Conservation (phyloP, 2,888 invertebrate genomes). For the Pantelozetes paolii region DNA sequence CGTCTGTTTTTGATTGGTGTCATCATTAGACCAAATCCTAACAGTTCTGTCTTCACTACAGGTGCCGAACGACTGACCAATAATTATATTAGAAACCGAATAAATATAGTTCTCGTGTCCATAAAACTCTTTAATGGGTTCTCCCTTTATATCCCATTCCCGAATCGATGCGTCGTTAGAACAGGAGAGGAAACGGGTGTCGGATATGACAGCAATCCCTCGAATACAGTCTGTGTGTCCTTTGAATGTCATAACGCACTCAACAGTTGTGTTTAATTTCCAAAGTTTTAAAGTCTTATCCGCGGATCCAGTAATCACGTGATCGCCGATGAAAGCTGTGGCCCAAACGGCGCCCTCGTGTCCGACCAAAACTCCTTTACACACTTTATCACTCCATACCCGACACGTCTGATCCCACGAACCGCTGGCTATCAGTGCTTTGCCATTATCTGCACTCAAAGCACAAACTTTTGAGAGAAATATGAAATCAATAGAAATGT, state of each 20-base stretch:
- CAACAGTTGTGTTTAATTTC: constrained; percentile 52
- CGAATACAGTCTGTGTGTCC: constrained; percentile 93
- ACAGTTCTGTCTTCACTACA: constrained; percentile 84
- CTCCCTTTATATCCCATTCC: constrained; percentile 74
- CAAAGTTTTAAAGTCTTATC: constrained; percentile 85
- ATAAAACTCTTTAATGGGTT: constrained; percentile 61
- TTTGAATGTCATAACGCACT: constrained; percentile 49
- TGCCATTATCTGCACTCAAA: constrained; percentile 51
- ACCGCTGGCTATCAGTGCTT: constrained; percentile 67
- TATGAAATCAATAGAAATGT: background rate
- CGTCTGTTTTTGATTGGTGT: constrained; percentile 57
- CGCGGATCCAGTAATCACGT: constrained; percentile 79
- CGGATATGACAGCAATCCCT: constrained; percentile 65
- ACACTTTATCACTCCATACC: constrained; percentile 66
- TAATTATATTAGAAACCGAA: constrained; percentile 53
- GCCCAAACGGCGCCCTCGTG: constrained; percentile 78
- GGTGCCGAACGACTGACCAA: constrained; percentile 66
- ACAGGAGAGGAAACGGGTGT: constrained; percentile 77
- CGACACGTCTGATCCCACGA: constrained; percentile 90
- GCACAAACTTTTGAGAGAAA: constrained; percentile 54
- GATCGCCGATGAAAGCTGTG: constrained; percentile 54
- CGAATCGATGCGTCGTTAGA: constrained; percentile 85
- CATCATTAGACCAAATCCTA: constrained; percentile 67
- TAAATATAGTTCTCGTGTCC: constrained; percentile 54
- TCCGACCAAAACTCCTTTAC: constrained; percentile 57